These are phyloP conservation scores for Leptinotarsa rubiginosa DNA, from an alignment of 2,888 invertebrate genomes.

Conservation along the genomic window DNA sequence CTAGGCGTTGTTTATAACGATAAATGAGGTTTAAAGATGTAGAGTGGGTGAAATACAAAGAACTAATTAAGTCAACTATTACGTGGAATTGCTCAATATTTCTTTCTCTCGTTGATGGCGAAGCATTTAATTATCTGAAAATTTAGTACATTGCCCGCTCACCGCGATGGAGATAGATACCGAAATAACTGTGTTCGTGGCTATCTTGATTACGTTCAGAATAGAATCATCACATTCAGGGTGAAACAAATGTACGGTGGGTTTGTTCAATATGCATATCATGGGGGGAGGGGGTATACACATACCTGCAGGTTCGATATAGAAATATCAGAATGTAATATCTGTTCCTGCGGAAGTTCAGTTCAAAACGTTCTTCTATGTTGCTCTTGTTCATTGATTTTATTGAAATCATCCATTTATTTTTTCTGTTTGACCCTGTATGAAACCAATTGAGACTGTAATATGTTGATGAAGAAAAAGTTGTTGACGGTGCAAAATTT, in stretches of 20 bases:
- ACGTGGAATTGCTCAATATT: conserved; percentile 50
- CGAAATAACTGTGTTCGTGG: conserved; percentile 35
- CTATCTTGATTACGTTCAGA: conserved; percentile 28
- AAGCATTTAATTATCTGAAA: conserved; percentile 47
- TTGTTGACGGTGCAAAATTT: no score
- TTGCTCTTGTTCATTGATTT: no score
- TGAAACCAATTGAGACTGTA: no score
- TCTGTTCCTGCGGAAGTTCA: no score
- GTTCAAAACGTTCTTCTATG: no score
- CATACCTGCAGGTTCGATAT: no score
- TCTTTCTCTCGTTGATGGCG: conserved; percentile 43
- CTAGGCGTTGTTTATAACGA: conserved; percentile 39
- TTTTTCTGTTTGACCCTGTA: no score
- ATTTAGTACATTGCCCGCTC: conserved; percentile 46
- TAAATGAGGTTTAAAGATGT: conserved; percentile 44
- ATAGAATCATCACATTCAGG: conserved; percentile 17
- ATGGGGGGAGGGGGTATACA: no score
- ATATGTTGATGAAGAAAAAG: no score
- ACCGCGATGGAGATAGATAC: conserved; percentile 40
- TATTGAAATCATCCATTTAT: no score
- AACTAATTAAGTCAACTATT: conserved; percentile 50
- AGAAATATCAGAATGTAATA: no score
- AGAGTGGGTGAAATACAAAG: conserved; percentile 44
- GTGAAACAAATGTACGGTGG: not conserved
- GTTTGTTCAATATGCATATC: not conserved